Evolutionary conservation across 2,113 vertebrate genomes (phyloP).

Genomic region (Donacobius atricapilla): DNA sequence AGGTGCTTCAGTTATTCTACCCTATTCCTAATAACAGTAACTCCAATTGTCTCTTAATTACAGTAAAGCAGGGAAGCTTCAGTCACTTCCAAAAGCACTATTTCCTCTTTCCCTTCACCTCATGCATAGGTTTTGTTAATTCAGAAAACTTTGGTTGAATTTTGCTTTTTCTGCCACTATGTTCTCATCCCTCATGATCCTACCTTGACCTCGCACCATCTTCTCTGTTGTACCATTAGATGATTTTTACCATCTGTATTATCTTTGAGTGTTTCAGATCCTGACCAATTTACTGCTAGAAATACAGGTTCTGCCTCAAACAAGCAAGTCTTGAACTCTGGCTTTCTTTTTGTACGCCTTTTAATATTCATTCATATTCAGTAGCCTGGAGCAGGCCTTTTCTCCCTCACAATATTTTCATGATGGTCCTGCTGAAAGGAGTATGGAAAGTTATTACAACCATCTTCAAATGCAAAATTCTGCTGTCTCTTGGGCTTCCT

Average conservation of each 20-base stretch:
- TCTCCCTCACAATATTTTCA: neutral
- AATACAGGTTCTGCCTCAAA: neutral
- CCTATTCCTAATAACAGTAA: neutral
- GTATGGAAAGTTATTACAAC: neutral
- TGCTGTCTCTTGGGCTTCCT: neutral
- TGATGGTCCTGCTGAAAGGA: neutral
- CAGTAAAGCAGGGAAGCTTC: neutral
- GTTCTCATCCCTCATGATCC: neutral
- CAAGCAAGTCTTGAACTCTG: neutral
- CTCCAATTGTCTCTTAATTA: neutral
- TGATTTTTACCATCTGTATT: neutral
- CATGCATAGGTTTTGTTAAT: neutral
- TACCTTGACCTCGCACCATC: neutral
- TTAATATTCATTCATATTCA: neutral
- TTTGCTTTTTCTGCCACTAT: neutral
- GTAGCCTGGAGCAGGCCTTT: neutral
- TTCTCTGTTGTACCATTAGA: neutral
- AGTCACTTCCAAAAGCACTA: neutral
- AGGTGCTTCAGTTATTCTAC: neutral
- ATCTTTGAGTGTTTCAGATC: neutral
- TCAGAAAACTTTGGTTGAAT: neutral
- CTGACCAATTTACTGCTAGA: neutral
- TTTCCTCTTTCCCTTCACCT: neutral
- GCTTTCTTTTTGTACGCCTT: neutral
- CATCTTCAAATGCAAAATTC: neutral